Evolutionary conservation across 2,888 invertebrate species (phyloP).

Genomic region (Oscheius sp.): DNA sequence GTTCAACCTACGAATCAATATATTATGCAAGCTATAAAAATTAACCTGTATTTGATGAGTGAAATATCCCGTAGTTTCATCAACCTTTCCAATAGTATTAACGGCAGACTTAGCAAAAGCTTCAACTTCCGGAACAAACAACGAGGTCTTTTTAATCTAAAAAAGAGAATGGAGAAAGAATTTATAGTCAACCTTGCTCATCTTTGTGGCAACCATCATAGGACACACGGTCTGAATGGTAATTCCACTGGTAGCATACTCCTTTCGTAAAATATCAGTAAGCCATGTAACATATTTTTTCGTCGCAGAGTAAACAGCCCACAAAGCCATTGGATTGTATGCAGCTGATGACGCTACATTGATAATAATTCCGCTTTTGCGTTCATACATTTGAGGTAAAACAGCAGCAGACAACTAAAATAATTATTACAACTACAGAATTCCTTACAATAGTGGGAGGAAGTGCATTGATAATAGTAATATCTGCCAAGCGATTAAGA

Average conservation of each 20-base stretch:
- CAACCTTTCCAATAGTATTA: constrained; percentile 58
- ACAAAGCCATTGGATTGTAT: constrained; percentile 77
- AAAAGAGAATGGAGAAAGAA: neutral
- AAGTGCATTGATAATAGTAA: constrained; percentile 83
- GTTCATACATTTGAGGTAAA: constrained; percentile 84
- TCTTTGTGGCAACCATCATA: constrained; percentile 68
- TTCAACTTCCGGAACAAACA: constrained; percentile 57
- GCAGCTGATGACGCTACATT: constrained; percentile 88
- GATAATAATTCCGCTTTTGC: constrained; percentile 84
- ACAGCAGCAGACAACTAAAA: constrained; percentile 82
- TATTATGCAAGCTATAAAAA: neutral
- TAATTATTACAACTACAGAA: neutral
- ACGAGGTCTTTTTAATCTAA: constrained; percentile 49
- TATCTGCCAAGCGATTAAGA: constrained; percentile 67
- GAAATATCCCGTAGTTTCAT: constrained; percentile 65
- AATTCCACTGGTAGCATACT: constrained; percentile 71
- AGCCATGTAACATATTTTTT: constrained; percentile 74
- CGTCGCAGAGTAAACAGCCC: constrained; percentile 84
- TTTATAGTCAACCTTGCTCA: constrained; percentile 54
- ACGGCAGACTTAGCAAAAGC: constrained; percentile 56
- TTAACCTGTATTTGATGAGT: constrained; percentile 31
- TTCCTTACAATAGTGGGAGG: constrained; percentile 78
- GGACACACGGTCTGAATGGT: constrained; percentile 68
- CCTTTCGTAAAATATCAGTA: constrained; percentile 70
- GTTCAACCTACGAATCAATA: constrained; percentile 39